phyloP scores from a whole-genome alignment of 2,797 vertebrate species.

The Platyrinchus mystaceus region DNA sequence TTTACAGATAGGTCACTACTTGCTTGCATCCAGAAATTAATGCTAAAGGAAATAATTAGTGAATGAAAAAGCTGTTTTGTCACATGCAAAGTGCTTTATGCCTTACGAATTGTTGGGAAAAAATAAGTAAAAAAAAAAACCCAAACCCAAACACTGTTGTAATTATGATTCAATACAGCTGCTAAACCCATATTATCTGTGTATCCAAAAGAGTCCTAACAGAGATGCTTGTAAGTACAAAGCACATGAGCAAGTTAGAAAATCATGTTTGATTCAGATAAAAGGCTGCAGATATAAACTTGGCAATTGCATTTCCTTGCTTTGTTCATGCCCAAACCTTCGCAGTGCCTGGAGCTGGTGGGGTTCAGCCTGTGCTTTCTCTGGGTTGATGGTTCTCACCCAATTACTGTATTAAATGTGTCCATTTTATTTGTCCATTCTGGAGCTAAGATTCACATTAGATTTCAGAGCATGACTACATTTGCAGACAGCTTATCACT shows the following conservation, averaged over 20 bases:
- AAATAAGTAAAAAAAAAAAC: background rate
- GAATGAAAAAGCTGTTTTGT: background rate
- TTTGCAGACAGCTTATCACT: background rate
- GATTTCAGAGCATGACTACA: background rate
- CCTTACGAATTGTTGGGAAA: background rate
- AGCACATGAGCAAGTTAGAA: background rate
- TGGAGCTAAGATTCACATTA: background rate
- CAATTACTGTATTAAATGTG: background rate
- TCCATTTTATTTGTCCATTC: background rate
- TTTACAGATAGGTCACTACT: background rate
- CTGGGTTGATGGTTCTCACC: background rate
- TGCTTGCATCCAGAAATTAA: background rate
- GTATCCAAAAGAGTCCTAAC: background rate
- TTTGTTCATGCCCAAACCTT: background rate
- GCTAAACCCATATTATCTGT: background rate
- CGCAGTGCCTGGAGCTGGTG: background rate
- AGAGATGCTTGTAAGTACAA: background rate
- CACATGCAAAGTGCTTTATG: background rate
- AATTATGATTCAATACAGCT: background rate
- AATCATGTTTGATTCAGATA: background rate
- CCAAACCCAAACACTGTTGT: background rate
- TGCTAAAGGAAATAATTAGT: background rate
- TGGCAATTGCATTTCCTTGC: background rate
- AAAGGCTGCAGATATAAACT: background rate
- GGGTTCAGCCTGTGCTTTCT: background rate